phyloP scores from a whole-genome alignment of 2,797 vertebrate species.

The Trachops cirrhosus region DNA sequence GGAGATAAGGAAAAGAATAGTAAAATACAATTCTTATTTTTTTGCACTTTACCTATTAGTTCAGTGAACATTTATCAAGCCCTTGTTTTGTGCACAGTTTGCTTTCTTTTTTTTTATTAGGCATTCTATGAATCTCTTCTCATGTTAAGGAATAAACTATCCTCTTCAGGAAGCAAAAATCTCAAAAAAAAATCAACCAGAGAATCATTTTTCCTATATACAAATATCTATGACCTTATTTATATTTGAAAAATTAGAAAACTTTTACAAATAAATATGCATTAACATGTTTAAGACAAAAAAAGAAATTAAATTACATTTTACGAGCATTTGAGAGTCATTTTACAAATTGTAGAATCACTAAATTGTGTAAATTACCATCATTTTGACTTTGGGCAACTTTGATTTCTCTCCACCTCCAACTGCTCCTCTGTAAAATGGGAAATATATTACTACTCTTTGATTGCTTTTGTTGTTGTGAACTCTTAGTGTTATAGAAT shows the following conservation, averaged over 20 bases:
- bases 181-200: background rate
- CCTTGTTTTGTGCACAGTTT: background rate
- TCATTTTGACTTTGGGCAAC: background rate
- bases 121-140: background rate
- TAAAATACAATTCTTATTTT: background rate
- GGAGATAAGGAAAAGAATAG: background rate
- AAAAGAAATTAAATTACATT: background rate
- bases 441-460: background rate
- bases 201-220: background rate
- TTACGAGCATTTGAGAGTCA: conserved; percentile 2
- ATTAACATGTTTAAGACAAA: conserved; percentile 3
- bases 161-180: background rate
- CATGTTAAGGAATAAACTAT: background rate
- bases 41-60: background rate
- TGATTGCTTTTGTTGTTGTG: background rate
- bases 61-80: background rate
- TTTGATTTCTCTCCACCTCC: background rate
- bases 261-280: background rate
- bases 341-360: background rate
- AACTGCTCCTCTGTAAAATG: background rate
- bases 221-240: background rate
- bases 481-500: background rate
- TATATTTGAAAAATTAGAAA: background rate
- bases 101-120: background rate
- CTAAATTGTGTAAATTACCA: background rate